Percentiles rank a stretch among this genome's conserved stretches.
Evolutionary conservation across 2,797 vertebrate species (phyloP).

Genomic region (Thunnus albacares): DNA sequence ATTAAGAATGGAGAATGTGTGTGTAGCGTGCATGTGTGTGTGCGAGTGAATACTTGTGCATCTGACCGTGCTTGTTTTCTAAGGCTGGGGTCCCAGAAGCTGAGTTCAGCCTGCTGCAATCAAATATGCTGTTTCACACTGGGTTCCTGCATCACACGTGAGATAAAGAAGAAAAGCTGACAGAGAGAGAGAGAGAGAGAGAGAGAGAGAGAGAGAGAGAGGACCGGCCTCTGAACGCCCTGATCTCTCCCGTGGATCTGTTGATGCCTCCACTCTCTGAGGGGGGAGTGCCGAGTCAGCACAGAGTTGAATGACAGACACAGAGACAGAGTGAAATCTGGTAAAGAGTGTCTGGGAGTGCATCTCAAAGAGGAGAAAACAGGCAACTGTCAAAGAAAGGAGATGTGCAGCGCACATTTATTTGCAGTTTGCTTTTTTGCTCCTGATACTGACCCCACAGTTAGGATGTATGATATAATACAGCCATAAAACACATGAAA

Average conservation of each 20-base stretch:
- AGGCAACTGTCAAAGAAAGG: conserved; percentile 33
- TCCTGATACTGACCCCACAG: conserved; percentile 23
- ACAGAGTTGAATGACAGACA: conserved; percentile 64
- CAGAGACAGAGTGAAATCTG: conserved; percentile 51
- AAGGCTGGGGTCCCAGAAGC: conserved; percentile 16
- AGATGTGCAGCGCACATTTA: conserved; percentile 16
- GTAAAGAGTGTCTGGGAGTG: conserved; percentile 47
- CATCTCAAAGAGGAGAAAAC: conserved; percentile 46
- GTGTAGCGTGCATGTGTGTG: conserved; percentile 11
- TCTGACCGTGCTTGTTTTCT: conserved; percentile 66
- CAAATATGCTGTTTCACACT: conserved; percentile 60
- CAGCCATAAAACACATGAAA: conserved; percentile 4
- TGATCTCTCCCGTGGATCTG: conserved; percentile 62
- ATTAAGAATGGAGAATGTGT: conserved; percentile 71
- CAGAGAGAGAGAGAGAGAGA: conserved; percentile 27
- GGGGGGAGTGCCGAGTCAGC: conserved; percentile 71
- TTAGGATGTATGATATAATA: neutral
- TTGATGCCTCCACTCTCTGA: conserved; percentile 67
- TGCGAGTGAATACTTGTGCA: conserved; percentile 32
- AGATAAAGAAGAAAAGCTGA: conserved; percentile 56
- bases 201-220: conserved; percentile 23
- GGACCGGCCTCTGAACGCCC: conserved; percentile 43
- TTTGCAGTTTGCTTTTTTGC: conserved; percentile 11
- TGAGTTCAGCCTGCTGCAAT: conserved; percentile 47
- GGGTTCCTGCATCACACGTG: conserved; percentile 17